phyloP scores from a whole-genome alignment of 2,113 vertebrate species.

The Dasyurus viverrinus region DNA sequence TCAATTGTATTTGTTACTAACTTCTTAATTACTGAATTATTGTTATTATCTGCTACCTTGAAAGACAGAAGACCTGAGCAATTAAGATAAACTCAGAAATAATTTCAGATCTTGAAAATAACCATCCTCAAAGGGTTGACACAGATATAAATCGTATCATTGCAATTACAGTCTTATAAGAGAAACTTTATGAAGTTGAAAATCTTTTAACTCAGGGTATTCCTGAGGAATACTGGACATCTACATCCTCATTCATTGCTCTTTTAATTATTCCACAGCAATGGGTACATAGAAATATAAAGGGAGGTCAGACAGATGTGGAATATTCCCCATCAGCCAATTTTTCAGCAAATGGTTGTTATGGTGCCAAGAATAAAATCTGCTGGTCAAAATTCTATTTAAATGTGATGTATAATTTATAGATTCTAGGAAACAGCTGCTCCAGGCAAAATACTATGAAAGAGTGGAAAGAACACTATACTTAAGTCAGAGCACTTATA shows the following conservation, averaged over 20 bases:
- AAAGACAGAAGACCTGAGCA: neutral
- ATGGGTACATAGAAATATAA: neutral
- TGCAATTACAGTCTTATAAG: neutral
- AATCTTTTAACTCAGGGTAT: neutral
- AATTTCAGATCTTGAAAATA: neutral
- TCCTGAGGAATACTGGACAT: neutral
- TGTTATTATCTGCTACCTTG: neutral
- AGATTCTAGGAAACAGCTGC: neutral
- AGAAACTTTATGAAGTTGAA: neutral
- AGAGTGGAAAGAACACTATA: neutral
- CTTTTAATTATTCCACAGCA: constrained; percentile 2
- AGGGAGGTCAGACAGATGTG: neutral
- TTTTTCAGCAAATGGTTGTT: neutral
- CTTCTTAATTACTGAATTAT: neutral
- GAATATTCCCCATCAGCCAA: neutral
- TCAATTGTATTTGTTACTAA: neutral
- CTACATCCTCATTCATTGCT: neutral
- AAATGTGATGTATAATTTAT: neutral
- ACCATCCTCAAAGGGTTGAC: neutral
- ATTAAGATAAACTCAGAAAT: neutral
- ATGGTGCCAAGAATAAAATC: neutral
- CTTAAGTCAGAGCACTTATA: neutral
- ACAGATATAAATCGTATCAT: neutral
- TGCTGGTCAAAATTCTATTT: neutral
- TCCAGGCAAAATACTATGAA: neutral